These are phyloP conservation scores for Hydropsyche betteni DNA, from an alignment of 2,888 invertebrate genomes.

Conservation along the genomic window DNA sequence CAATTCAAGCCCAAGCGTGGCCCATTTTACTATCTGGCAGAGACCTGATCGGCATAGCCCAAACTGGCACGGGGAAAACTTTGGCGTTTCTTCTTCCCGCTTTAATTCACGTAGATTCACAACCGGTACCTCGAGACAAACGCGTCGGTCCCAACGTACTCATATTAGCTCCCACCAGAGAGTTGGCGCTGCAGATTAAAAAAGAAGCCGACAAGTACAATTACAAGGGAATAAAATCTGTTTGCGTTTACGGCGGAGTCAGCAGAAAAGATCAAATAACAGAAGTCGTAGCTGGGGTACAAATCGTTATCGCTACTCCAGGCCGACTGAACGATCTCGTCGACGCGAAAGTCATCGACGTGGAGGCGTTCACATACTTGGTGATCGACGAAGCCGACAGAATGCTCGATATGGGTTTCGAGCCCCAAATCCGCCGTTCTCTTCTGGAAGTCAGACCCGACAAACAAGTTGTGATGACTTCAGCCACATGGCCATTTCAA, in stretches of 20 bases:
- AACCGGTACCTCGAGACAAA: constrained; percentile 75
- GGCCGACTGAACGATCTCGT: constrained; percentile 93
- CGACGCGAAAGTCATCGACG: constrained; percentile 73
- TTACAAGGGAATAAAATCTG: constrained; percentile 86
- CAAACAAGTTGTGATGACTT: constrained; percentile 95
- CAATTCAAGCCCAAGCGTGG: constrained; percentile 95
- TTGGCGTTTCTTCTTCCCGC: constrained; percentile 93
- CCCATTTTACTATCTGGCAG: constrained; percentile 89
- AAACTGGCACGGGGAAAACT: constrained; percentile 95
- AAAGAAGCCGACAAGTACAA: constrained; percentile 89
- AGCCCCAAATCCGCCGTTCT: constrained; percentile 86
- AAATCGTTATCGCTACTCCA: constrained; percentile 95
- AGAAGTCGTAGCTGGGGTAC: constrained; percentile 79
- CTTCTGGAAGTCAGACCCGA: constrained; percentile 85
- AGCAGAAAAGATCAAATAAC: constrained; percentile 81
- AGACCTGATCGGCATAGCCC: constrained; percentile 96
- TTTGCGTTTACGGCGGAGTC: constrained; percentile 93
- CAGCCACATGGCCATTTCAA: constrained; percentile 93
- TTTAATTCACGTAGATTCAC: constrained; percentile 90
- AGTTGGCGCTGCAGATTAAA: constrained; percentile 92
- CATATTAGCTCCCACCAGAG: constrained; percentile 91
- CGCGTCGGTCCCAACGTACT: constrained; percentile 86
- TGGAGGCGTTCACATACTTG: constrained; percentile 84
- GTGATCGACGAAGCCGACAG: constrained; percentile 93
- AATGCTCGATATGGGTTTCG: constrained; percentile 89